Evolutionary conservation across 2,113 vertebrate genomes (phyloP).

Genomic region (Seriola dumerili): DNA sequence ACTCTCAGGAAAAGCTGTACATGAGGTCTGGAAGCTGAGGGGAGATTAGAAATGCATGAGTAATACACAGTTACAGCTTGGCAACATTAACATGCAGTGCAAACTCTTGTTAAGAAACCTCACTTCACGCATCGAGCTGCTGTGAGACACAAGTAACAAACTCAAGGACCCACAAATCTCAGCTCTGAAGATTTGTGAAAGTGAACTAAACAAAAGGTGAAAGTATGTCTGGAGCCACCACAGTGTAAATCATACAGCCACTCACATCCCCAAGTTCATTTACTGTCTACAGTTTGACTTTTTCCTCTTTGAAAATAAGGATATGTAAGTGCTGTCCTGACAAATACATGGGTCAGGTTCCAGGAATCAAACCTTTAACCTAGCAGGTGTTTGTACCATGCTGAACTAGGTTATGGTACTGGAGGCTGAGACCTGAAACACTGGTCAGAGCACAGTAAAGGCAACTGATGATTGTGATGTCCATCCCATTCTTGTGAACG

Average conservation of each 20-base stretch:
- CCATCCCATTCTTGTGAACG: too few relatives aligned
- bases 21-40: slow-evolving; percentile 15
- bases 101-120: slow-evolving; percentile 3
- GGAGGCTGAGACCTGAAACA: too few relatives aligned
- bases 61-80: slow-evolving; percentile 16
- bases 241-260: not conserved
- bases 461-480: too few relatives aligned
- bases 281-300: not conserved
- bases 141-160: not conserved
- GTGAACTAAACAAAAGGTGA: not conserved
- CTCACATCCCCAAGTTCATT: not conserved
- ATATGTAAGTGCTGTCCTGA: not conserved
- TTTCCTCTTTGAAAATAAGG: not conserved
- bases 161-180: not conserved
- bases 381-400: not conserved
- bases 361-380: not conserved
- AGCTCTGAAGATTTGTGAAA: not conserved
- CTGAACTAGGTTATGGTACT: too few relatives aligned
- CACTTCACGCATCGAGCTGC: slow-evolving; percentile 2
- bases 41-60: slow-evolving; percentile 52
- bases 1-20: slow-evolving; percentile 34
- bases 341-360: not conserved
- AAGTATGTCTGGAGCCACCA: not conserved
- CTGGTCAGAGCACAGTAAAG: too few relatives aligned
- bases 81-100: not conserved